Base-by-base conservation (phyloP, 2,797 vertebrate genomes). In the Molossus molossus region DNA sequence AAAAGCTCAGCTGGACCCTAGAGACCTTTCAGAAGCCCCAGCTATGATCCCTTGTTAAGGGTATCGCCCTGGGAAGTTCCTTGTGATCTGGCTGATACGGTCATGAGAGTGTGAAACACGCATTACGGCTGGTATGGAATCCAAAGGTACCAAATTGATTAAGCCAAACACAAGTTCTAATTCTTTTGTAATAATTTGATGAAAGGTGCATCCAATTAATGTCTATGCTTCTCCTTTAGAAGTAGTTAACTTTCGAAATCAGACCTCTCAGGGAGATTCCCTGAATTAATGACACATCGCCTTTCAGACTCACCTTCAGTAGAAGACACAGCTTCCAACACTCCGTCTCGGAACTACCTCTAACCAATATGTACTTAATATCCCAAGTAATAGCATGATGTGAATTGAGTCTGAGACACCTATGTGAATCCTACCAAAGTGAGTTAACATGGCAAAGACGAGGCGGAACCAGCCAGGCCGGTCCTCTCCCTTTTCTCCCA, bases 371-470 rank as follows among this genome's bases (percentile, higher is more conserved):
- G 15, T 45, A 87, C 91, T 82, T 76, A 83, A 55, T 81, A 90
- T 55, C 25, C 37, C 80, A 33, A 91, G 18, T 57, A 85, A 88
- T 33, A 57, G 15, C 21, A 55, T 53, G 60, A 64, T 29, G 3
- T 77, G 92, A 81, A 64, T 88, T 60, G 87, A 72, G 14, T 81
- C 65, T 92, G 29, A 67, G 45, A 50, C 53, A 76, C 29, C 13
- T 88, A 12, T 80, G 87, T 65, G 83, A 90, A 86, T 94, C 25
- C 48, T 14, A 96, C 23, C 50, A 57, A 45, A 40, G 33, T 89
- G 18, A 90, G 55, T 67, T 9, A 77, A 65, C 14, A 64, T 45
- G 79, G 5, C 55, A 94, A 79, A 94, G 69, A 50, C 15, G 33
- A 85, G 14, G 37, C 23, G 81, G 48, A 89, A 23, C n/a, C 62